These are phyloP conservation scores for Acromyrmex charruanus DNA, from an alignment of 1,140 invertebrate genomes.

Conservation along the genomic window DNA sequence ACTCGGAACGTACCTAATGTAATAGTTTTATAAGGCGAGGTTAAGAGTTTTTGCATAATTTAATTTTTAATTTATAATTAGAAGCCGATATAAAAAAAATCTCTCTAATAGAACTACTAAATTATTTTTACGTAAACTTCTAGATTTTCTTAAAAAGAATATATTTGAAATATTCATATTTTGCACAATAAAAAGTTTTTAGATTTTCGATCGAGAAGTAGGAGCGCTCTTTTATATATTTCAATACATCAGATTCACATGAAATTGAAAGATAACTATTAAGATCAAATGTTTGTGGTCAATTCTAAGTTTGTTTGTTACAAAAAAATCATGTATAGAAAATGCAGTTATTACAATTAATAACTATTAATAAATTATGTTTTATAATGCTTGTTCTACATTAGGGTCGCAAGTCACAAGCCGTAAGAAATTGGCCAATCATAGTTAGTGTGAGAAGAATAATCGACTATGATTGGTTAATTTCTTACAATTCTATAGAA, in stretches of 20 bases:
- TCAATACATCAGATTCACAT: not conserved
- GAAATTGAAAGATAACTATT: not conserved
- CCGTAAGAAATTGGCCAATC: too few relatives aligned
- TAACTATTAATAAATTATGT: too few relatives aligned
- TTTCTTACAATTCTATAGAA: too few relatives aligned
- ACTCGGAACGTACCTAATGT: too few relatives aligned
- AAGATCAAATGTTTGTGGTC: not conserved
- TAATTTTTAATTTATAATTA: conserved; percentile 19
- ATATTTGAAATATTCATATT: not conserved
- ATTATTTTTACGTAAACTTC: not conserved
- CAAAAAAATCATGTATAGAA: not conserved
- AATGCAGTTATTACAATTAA: not conserved
- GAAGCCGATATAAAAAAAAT: not conserved
- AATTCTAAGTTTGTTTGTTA: not conserved
- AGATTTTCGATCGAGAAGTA: not conserved
- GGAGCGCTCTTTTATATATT: conserved; percentile 13
- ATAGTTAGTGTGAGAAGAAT: too few relatives aligned
- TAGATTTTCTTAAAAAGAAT: not conserved
- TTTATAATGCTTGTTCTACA: too few relatives aligned
- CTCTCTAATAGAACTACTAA: not conserved
- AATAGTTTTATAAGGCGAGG: too few relatives aligned
- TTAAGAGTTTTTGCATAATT: not conserved
- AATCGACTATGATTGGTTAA: too few relatives aligned
- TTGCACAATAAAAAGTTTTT: conserved; percentile 10
- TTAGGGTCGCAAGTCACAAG: too few relatives aligned